These are phyloP conservation scores for Caenorhabditis japonica DNA, from an alignment of 2,888 invertebrate genomes.

Conservation along the genomic window DNA sequence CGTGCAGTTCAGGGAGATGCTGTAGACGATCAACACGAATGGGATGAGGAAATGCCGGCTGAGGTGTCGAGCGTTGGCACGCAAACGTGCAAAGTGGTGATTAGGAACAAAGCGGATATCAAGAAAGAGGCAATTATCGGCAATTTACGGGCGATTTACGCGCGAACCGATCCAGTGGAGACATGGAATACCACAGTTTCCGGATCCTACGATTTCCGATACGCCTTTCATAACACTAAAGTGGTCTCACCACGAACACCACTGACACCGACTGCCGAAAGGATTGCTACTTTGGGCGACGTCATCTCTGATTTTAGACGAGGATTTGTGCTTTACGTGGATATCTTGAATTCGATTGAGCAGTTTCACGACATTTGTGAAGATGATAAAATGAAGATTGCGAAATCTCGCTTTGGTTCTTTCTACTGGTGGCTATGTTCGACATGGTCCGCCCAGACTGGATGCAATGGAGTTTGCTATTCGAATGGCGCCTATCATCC, in stretches of 20 bases:
- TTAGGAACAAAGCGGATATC: neutral
- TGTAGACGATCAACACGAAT: constrained; percentile 33
- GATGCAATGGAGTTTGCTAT: constrained; percentile 66
- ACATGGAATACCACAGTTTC: constrained; percentile 12
- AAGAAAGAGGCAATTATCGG: constrained; percentile 19
- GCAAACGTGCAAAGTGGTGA: constrained; percentile 1
- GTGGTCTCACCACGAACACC: constrained; percentile 47
- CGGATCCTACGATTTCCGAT: constrained; percentile 34
- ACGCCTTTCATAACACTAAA: constrained; percentile 39
- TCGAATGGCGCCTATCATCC: constrained; percentile 72
- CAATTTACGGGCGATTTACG: constrained; percentile 18
- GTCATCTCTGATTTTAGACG: constrained; percentile 66
- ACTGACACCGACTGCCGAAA: constrained; percentile 49
- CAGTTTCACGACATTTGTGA: constrained; percentile 45
- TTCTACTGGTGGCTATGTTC: constrained; percentile 72
- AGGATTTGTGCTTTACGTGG: constrained; percentile 66
- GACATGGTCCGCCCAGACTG: constrained; percentile 59
- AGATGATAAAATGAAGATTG: constrained; percentile 60
- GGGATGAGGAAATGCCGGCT: constrained; percentile 37
- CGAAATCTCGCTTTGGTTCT: constrained; percentile 67
- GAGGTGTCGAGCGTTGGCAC: constrained; percentile 9
- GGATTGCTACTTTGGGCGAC: constrained; percentile 64
- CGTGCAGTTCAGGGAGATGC: constrained; percentile 63
- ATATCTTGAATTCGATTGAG: constrained; percentile 60
- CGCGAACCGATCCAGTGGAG: constrained; percentile 32